These are phyloP conservation scores for Rhorus exstirpatorius DNA, from an alignment of 2,888 invertebrate genomes.

Conservation along the genomic window DNA sequence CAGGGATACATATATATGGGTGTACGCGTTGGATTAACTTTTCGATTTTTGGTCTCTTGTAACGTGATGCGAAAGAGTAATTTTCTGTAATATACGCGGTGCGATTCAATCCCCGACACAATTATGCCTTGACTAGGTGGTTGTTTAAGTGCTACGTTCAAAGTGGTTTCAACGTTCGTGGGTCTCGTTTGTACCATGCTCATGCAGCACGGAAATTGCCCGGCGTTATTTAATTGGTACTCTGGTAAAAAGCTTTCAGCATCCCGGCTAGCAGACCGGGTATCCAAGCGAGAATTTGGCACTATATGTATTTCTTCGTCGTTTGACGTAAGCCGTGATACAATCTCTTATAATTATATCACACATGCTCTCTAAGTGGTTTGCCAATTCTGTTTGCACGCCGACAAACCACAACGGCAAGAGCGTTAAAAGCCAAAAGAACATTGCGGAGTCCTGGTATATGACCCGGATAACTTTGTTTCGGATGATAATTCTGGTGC, in stretches of 20 bases:
- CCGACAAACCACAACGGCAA: background rate
- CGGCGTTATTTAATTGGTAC: slow-evolving; percentile 38
- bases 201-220: slow-evolving; percentile 28
- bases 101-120: background rate
- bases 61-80: background rate
- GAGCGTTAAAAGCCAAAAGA: background rate
- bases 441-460: background rate
- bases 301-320: slow-evolving; percentile 15
- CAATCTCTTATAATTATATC: background rate
- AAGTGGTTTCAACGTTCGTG: slow-evolving; percentile 8
- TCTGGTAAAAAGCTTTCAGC: slow-evolving; percentile 35
- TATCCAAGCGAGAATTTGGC: slow-evolving; percentile 8
- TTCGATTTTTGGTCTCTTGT: background rate
- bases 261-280: background rate
- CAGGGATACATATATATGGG: background rate
- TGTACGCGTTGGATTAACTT: background rate
- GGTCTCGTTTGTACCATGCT: slow-evolving; percentile 10
- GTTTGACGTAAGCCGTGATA: slow-evolving; percentile 9
- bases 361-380: slow-evolving; percentile 15
- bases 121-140: background rate
- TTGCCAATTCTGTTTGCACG: slow-evolving; percentile 11
- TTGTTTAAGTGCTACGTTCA: slow-evolving; percentile 5
- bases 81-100: background rate
- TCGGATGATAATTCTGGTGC: background rate
- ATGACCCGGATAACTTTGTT: background rate